A percentile compares a stretch with the other conserved stretches of the same genome.
Conservation (phyloP, 2,888 invertebrate species). For the Phengaris arion region DNA sequence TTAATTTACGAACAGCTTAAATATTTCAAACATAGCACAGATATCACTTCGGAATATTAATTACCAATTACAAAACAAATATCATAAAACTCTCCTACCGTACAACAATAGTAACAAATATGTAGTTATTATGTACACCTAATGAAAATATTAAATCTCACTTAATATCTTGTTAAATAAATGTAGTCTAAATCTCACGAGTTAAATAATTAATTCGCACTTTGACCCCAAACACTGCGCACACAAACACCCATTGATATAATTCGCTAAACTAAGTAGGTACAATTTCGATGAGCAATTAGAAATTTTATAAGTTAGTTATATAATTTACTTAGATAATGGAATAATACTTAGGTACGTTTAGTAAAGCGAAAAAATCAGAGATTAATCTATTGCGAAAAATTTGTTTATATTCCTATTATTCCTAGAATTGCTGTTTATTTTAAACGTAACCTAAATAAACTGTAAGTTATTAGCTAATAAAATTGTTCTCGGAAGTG, state of each 20-base stretch:
- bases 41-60: constrained; percentile 55
- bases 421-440: background rate
- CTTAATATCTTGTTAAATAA: constrained; percentile 53
- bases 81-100: constrained; percentile 75
- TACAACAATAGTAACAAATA: constrained; percentile 76
- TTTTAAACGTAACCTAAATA: constrained; percentile 30
- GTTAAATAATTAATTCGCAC: constrained; percentile 35
- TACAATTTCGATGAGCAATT: constrained; percentile 78
- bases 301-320: constrained; percentile 61
- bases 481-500: constrained; percentile 31
- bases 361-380: constrained; percentile 59
- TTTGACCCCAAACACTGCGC: constrained; percentile 3
- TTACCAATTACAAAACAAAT: constrained; percentile 67
- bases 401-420: constrained; percentile 22
- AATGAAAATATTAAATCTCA: constrained; percentile 75
- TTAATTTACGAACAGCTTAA: constrained; percentile 53
- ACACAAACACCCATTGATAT: constrained; percentile 36
- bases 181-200: constrained; percentile 56
- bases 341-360: constrained; percentile 71
- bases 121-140: constrained; percentile 59
- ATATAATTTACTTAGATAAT: constrained; percentile 70
- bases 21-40: constrained; percentile 52
- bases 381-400: constrained; percentile 37
- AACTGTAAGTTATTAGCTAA: constrained; percentile 31
- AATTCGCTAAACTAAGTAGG: constrained; percentile 65